Evolutionary conservation across 2,888 invertebrate species (phyloP).

Genomic region (Tipula vernalis): DNA sequence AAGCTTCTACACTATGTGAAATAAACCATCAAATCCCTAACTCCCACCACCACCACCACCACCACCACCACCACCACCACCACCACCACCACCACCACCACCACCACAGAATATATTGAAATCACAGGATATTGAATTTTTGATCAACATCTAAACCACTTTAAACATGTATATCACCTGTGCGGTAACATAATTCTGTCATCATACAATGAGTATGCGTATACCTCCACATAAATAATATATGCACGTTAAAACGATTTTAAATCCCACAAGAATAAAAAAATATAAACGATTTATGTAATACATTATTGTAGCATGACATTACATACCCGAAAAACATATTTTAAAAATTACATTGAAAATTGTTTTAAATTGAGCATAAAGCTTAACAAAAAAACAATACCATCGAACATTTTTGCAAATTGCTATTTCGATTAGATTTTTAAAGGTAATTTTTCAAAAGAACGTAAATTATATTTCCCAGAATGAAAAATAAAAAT

Average conservation of each 20-base stretch:
- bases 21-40: too few species aligned
- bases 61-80: too few species aligned
- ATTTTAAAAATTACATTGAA: not conserved
- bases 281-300: not conserved
- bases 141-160: too few species aligned
- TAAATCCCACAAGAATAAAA: not conserved
- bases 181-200: too few species aligned
- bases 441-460: not conserved
- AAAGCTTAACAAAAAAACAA: not conserved
- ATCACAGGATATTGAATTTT: too few species aligned
- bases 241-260: not conserved
- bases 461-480: not conserved
- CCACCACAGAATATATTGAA: too few species aligned
- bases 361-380: not conserved
- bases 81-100: too few species aligned
- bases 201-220: too few species aligned
- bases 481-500: not conserved
- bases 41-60: too few species aligned
- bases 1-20: too few species aligned
- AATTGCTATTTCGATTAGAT: not conserved
- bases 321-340: not conserved
- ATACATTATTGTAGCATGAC: not conserved
- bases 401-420: not conserved
- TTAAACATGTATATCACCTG: too few species aligned
- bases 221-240: too few species aligned